Base-by-base conservation (phyloP, 2,888 invertebrate species). In the Argyresthia albistria region DNA sequence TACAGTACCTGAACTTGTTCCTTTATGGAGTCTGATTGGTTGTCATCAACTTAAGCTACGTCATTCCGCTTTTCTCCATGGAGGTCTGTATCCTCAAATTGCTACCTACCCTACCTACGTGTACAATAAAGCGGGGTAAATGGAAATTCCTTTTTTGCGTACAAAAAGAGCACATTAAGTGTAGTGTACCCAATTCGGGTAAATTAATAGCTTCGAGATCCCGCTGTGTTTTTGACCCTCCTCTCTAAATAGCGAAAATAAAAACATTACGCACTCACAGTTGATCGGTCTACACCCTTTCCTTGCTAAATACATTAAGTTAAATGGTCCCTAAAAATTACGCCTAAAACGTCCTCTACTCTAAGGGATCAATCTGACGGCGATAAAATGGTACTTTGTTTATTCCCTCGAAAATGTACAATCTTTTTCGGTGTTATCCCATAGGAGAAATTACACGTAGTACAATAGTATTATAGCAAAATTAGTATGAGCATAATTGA, bases 211-310 rank as follows among this genome's bases (percentile, higher is more conserved):
- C 50, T 45, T 35, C 14, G 36, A 11, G 8, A 49, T 58, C 58
- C 60, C 59, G 50, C 50, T 58, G 60, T 58, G 62, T 42, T 8
- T 12, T 48, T 43, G 51, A 51, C 51, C 51, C 51, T 50, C 58
- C 57, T 25, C 25, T 25, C 57, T 55, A 58, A 67, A 67, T 63
- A 64, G 69, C 56, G 61, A 68, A 72, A 79, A 80, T 79, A 77
- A 80, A 82, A 80, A 80, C 86, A 82, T 82, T 77, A 77, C 70
- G 73, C 67, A 67, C 71, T 76, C 72, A 73, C 82, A 80, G 74
- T 83, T 77, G 82, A 86, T 83, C 78, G 71, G 77, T 65, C 70
- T 64, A 66, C 74, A 75, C 81, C 81, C 82, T 78, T 76, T 74
- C 63, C 63, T 55, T 62, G 61, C 63, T 76, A 77, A 55, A 78